These are phyloP conservation scores for Orthonyx spaldingii DNA, from an alignment of 2,113 vertebrate species.

Conservation along the genomic window DNA sequence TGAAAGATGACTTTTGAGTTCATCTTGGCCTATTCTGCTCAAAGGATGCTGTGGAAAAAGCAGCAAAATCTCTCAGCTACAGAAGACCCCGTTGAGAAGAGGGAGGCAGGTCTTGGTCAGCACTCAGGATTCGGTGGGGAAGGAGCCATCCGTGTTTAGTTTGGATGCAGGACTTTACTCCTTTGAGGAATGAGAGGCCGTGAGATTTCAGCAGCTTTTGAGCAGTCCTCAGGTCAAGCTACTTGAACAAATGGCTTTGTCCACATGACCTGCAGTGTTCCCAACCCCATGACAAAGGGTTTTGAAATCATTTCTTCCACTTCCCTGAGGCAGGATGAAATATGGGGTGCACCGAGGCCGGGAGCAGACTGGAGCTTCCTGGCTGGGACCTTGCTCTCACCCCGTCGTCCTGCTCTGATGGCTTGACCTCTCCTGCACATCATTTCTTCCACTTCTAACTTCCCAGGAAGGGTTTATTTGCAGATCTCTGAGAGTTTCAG, in stretches of 20 bases:
- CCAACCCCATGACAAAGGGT: not conserved
- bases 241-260: conserved; percentile 25
- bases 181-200: not conserved
- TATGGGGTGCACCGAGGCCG: accelerated
- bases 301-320: conserved; percentile 6
- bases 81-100: not conserved
- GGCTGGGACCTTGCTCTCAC: not conserved
- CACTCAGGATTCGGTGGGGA: not conserved
- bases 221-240: conserved; percentile 12
- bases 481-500: not conserved
- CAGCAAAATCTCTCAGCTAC: not conserved
- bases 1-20: not conserved
- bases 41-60: not conserved
- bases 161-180: conserved; percentile 13
- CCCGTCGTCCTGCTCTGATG: not conserved
- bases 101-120: not conserved
- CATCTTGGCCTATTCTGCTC: not conserved
- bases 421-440: not conserved
- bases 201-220: conserved; percentile 42
- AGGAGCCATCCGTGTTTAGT: not conserved
- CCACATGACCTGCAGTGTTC: not conserved
- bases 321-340: conserved; percentile 15
- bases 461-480: not conserved
- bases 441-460: not conserved
- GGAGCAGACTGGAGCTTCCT: not conserved